Base-by-base conservation (phyloP, 2,113 vertebrate genomes). In the Spermophilus dauricus region DNA sequence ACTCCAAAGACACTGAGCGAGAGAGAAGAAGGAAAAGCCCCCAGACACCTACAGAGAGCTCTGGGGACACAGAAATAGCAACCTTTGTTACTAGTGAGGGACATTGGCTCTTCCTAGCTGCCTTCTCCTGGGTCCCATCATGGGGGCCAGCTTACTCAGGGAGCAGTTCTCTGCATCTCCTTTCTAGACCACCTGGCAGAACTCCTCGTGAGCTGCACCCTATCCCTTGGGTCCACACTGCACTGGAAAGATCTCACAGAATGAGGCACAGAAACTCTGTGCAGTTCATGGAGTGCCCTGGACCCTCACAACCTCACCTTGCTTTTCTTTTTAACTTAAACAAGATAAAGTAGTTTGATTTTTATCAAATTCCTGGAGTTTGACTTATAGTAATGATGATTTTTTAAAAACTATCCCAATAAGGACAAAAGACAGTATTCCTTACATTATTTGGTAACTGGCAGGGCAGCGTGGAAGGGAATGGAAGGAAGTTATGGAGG, bases 341-440 rank as follows among this genome's bases (percentile, higher is more conserved):
- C 20, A 91, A 56, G 13, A 37, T 56, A 67, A 84, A 89, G 65
- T 28, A 28, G 24, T 72, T 95, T 75, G 70, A 88, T 82, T 94
- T 45, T 42, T 63, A 28, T 63, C 81, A 77, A 0, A 69, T 90
- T 32, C 83, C 82, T 78, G 17, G 61, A 37, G 17, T 77, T 72
- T 81, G 61, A 80, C 51, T 88, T 82, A 22, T 14, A 11, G 9
- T 78, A 67, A 73, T 9, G 85, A 17, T 37, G 69, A n/a, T 45
- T 58, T 16, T 85, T 3, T 69, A 92, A 77, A 78, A 82, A 26
- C 26, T n/a, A 91, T 39, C 10, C 4, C 28, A 26, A 30, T 17
- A 20, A 86, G 48, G 30, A 94, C 56, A 56, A 30, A 93, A 92
- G 80, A 51, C 48, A 92, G 16, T 81, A 61, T 82, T 80, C 51